phyloP scores from a whole-genome alignment of 2,797 vertebrate species.

The Glyptemys insculpta region DNA sequence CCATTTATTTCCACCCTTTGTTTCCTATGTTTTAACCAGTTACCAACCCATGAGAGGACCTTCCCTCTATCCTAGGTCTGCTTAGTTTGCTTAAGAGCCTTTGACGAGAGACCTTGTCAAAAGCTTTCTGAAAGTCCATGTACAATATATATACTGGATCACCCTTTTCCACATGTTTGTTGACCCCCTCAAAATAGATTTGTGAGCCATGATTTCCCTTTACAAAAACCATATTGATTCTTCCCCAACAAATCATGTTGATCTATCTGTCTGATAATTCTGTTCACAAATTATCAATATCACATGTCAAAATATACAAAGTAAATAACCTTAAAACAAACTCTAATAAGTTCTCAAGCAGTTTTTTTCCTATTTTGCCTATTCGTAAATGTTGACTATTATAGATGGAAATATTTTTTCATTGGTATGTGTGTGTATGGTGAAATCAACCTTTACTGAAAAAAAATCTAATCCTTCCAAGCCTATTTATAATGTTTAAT shows the following conservation, averaged over 20 bases:
- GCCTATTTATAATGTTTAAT: not conserved
- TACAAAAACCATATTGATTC: not conserved
- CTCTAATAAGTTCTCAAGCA: not conserved
- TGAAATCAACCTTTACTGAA: not conserved
- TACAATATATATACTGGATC: not conserved
- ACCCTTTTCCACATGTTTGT: not conserved
- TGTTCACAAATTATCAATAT: not conserved
- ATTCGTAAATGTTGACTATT: not conserved
- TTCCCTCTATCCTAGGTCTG: not conserved
- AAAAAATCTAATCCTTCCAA: not conserved
- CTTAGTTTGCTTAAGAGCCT: not conserved
- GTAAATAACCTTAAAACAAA: not conserved
- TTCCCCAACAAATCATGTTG: not conserved
- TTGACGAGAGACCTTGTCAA: not conserved
- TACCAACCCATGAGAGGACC: not conserved
- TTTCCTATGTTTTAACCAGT: not conserved
- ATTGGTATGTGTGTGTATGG: not conserved
- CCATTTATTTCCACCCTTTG: not conserved
- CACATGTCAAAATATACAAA: not conserved
- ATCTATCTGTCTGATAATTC: not conserved
- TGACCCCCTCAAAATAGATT: not conserved
- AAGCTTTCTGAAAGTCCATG: not conserved
- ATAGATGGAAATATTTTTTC: not conserved
- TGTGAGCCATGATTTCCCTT: not conserved
- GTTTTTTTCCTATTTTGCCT: not conserved